phyloP scores from a whole-genome alignment of 2,888 invertebrate genomes.

The Chaetoderma sp. region DNA sequence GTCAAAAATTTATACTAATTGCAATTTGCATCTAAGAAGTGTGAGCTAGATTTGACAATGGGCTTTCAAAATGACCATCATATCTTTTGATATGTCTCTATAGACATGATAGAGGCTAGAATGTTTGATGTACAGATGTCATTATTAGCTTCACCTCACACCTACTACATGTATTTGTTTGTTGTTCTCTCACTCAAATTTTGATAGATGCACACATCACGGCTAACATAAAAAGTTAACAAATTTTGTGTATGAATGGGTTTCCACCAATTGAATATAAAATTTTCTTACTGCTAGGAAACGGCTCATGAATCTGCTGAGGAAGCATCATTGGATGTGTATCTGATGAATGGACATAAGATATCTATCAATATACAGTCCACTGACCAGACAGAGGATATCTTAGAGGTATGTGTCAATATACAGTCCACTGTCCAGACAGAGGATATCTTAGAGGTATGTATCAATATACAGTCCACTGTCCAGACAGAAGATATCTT shows the following conservation, averaged over 20 bases:
- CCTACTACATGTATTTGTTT: too few species aligned
- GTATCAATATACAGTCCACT: constrained; percentile 82
- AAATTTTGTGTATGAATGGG: too few species aligned
- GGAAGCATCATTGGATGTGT: constrained; percentile 83
- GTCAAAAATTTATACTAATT: too few species aligned
- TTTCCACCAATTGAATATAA: too few species aligned
- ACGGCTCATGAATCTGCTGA: constrained; percentile 73
- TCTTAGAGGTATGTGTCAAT: constrained; percentile 75
- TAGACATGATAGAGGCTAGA: too few species aligned
- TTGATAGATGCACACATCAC: not conserved
- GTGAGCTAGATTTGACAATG: too few species aligned
- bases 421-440: not conserved
- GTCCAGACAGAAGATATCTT: constrained; percentile 87
- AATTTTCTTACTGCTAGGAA: too few species aligned
- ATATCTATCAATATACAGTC: constrained; percentile 84
- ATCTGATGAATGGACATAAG: constrained; percentile 87
- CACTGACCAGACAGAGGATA: constrained; percentile 85
- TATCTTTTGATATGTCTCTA: too few species aligned
- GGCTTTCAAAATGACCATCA: too few species aligned
- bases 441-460: not conserved
- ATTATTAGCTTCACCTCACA: too few species aligned
- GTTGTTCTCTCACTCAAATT: not conserved
- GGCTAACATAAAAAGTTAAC: not conserved
- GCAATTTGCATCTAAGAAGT: too few species aligned
- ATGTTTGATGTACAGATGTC: too few species aligned